Evolutionary conservation across 2,888 invertebrate species (phyloP).

Genomic region (Machimus atricapillus): DNA sequence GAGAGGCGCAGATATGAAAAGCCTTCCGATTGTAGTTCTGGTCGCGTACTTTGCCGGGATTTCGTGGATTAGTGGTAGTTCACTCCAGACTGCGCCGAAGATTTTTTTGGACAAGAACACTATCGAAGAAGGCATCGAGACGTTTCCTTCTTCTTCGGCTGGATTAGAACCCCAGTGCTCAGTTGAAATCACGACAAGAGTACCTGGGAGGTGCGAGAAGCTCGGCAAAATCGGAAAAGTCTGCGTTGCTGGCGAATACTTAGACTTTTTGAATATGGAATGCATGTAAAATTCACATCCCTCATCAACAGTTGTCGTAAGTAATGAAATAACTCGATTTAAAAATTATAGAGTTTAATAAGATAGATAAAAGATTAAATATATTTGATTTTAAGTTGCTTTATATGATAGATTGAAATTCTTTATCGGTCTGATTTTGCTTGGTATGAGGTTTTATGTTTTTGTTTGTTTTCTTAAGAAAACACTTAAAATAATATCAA

Average conservation of each 20-base stretch:
- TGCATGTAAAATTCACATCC: constrained; percentile 49
- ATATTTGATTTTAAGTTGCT: too few relatives aligned
- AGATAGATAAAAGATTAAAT: too few relatives aligned
- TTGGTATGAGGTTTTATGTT: too few relatives aligned
- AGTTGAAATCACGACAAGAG: constrained; percentile 57
- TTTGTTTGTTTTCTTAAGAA: too few relatives aligned
- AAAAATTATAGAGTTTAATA: too few relatives aligned
- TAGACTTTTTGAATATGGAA: constrained; percentile 54
- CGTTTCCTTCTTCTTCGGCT: background rate
- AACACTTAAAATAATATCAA: too few relatives aligned
- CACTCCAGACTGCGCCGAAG: background rate
- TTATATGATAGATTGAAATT: too few relatives aligned
- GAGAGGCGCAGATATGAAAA: background rate
- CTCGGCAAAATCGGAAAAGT: constrained; percentile 56
- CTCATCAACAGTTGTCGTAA: background rate
- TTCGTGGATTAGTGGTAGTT: background rate
- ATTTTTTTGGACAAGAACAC: background rate
- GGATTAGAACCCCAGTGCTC: constrained; percentile 51
- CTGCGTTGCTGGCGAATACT: constrained; percentile 58
- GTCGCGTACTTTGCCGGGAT: background rate
- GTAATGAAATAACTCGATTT: background rate
- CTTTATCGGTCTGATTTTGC: too few relatives aligned
- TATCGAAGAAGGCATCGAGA: background rate
- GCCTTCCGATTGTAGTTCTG: background rate
- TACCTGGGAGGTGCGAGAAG: constrained; percentile 56